These are phyloP conservation scores for Tringa solitaria DNA, from an alignment of 2,113 vertebrate species.

Conservation along the genomic window DNA sequence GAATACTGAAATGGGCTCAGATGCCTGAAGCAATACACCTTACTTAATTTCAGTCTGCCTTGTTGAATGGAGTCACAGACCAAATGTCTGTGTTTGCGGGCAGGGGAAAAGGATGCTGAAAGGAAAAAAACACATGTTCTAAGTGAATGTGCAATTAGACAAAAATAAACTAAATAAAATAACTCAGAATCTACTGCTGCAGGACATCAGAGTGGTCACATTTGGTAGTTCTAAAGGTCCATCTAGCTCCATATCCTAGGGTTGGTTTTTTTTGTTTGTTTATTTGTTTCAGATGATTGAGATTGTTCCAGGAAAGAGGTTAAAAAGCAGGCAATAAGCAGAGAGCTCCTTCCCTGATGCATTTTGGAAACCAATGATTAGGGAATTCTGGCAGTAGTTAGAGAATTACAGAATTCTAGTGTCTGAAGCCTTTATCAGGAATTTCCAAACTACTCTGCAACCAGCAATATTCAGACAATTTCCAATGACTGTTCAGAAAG, in stretches of 20 bases:
- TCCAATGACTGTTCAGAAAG: background rate
- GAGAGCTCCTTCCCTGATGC: background rate
- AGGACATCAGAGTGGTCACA: background rate
- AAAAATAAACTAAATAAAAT: background rate
- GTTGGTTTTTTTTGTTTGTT: background rate
- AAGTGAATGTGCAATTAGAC: background rate
- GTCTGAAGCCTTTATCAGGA: background rate
- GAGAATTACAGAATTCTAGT: background rate
- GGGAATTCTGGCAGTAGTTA: background rate
- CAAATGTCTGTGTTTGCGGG: background rate
- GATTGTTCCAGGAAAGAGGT: background rate
- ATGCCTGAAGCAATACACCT: background rate
- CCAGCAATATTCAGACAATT: background rate
- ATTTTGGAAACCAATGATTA: background rate
- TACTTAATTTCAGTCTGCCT: conserved; percentile 10
- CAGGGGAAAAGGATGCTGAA: background rate
- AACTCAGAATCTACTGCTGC: background rate
- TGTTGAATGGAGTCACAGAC: background rate
- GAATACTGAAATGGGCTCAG: conserved; percentile 2
- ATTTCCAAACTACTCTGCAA: background rate
- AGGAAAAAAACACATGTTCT: background rate
- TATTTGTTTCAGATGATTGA: background rate
- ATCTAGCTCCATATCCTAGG: background rate
- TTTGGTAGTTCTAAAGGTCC: background rate
- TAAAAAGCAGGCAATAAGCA: background rate